Conservation (phyloP, 2,888 invertebrate species). For the Drosophila parthenogenetica region DNA sequence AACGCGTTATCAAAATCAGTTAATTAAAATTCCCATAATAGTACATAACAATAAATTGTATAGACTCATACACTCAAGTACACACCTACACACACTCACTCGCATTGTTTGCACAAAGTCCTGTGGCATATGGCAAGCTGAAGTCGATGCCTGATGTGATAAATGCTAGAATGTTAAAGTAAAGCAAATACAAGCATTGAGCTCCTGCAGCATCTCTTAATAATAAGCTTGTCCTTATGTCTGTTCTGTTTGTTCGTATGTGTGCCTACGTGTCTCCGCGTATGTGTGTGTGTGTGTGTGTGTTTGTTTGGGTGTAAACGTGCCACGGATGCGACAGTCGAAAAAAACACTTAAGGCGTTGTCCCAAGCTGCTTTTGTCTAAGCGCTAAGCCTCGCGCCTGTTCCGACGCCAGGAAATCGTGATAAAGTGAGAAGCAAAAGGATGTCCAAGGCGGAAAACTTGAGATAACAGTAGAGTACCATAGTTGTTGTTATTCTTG, state of each 20-base stretch:
- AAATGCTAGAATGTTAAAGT: conserved; percentile 38
- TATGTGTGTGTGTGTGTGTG: conserved; percentile 14
- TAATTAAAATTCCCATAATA: conserved; percentile 77
- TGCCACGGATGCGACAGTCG: conserved; percentile 70
- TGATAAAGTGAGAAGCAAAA: conserved; percentile 37
- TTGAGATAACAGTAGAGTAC: conserved; percentile 20
- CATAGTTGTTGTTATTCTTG: conserved; percentile 4
- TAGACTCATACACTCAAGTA: conserved; percentile 40
- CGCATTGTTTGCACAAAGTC: conserved; percentile 61
- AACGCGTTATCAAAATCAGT: conserved; percentile 59
- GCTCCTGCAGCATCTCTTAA: conserved; percentile 43
- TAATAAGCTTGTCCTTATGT: conserved; percentile 66
- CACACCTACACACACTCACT: conserved; percentile 39
- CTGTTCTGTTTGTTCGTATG: conserved; percentile 23
- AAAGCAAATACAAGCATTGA: conserved; percentile 56
- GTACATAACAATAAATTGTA: conserved; percentile 26
- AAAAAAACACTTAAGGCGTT: conserved; percentile 71
- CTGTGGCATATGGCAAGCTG: conserved; percentile 53
- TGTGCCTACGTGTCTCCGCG: conserved; percentile 10
- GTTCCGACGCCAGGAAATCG: conserved; percentile 26
- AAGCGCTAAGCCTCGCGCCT: conserved; percentile 65
- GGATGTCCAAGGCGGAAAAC: conserved; percentile 20
- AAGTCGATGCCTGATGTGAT: conserved; percentile 33
- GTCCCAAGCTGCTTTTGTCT: conserved; percentile 72
- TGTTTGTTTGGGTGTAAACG: conserved; percentile 46